Percentiles rank a stretch among this genome's conserved stretches.
phyloP scores from a whole-genome alignment of 2,113 vertebrate genomes.

The Arenaria interpres region DNA sequence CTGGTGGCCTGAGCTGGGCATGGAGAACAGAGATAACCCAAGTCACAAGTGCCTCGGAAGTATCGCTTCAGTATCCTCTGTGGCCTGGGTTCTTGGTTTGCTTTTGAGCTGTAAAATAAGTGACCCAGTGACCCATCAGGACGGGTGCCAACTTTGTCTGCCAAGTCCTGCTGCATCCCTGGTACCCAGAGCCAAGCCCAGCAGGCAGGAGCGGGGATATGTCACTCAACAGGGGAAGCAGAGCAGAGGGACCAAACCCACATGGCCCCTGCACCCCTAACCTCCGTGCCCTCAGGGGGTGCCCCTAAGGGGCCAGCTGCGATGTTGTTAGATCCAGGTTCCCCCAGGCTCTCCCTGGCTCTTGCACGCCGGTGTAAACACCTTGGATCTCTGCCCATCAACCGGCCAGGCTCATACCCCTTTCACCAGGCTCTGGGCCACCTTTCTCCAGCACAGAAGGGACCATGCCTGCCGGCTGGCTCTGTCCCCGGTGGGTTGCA shows the following conservation, averaged over 20 bases:
- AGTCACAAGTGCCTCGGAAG: neutral
- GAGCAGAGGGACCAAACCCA: neutral
- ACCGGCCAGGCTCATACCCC: accelerated
- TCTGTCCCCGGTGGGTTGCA: neutral
- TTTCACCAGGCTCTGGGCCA: neutral
- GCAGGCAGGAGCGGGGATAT: neutral
- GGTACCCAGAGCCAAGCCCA: neutral
- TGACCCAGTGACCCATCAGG: neutral
- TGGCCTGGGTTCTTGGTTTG: neutral
- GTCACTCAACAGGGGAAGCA: neutral
- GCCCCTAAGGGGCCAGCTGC: neutral
- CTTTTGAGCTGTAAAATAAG: neutral
- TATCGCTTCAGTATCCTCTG: accelerated
- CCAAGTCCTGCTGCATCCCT: constrained; percentile 2
- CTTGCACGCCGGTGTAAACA: accelerated
- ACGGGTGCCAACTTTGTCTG: neutral
- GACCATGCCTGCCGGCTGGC: accelerated
- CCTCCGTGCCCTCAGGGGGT: neutral
- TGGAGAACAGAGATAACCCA: neutral
- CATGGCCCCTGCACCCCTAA: accelerated
- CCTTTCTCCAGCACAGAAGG: neutral
- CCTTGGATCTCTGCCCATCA: neutral
- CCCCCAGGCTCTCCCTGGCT: neutral
- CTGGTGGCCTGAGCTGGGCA: neutral
- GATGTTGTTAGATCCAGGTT: neutral